Evolutionary conservation across 2,888 invertebrate species (phyloP), one percentile per base, ranked within the genome.

Genomic region (Dioctria linearis): DNA sequence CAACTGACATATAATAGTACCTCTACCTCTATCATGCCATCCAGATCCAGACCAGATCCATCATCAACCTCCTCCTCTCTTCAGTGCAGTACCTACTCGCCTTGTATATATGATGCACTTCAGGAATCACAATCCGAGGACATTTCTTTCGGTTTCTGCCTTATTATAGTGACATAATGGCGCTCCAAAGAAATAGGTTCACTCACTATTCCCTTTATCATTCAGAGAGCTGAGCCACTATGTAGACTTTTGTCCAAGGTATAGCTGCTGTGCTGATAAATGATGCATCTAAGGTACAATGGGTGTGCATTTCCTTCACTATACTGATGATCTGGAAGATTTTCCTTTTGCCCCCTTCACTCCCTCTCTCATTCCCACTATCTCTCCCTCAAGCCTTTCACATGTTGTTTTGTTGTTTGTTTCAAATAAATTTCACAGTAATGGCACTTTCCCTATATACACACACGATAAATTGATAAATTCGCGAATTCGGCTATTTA

Each of bases 241-340:
- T 69, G 69, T n/a, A 42, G 39, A 9, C 51, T 69, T 5, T 5
- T 39, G 43, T n/a, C 25, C 37, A 37, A 8, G 69, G 69, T 5
- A 51, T 25, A 25, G 25, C 25, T 25, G 69, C 37, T 49, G 69
- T 1, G 49, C 54, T 37, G 5, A 39, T 69, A 51, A 69, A 51
- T 69, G 69, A 69, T 69, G 69, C 51, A 69, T 69, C 51, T 9
- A 49, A 51, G 51, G 9, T 51, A 51, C 37, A 69, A n/a, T 69
- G 51, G 69, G 11, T 42, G 42, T 40, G 40, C 65, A 65, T 42
- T 65, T 42, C 42, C 40, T 13, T 25, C 25, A 25, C 25, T 25
- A 25, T 25, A 25, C 25, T 25, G 25, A 25, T 25, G 25, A 25
- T 25, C 25, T 25, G 8, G 5, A 46, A 46, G 5, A 46, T 46